These are phyloP conservation scores for Macropodus opercularis DNA, from an alignment of 2,797 vertebrate species.

Conservation along the genomic window DNA sequence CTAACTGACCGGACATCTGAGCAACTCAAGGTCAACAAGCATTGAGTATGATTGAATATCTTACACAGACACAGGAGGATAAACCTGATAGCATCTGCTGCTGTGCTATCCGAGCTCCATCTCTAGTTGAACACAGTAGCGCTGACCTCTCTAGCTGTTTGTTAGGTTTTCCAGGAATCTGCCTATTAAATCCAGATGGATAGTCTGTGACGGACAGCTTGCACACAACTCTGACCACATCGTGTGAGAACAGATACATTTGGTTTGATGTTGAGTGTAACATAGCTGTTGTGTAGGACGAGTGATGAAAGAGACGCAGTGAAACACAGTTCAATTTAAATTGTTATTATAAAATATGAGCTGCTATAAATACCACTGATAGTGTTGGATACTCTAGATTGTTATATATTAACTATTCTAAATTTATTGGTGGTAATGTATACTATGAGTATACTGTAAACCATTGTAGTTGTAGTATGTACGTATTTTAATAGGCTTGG, in stretches of 20 bases:
- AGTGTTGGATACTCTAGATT: neutral
- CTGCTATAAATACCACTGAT: neutral
- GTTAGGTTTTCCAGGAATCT: constrained; percentile 48
- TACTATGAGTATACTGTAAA: neutral
- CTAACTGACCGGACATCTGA: constrained; percentile 9
- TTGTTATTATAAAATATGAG: constrained; percentile 2
- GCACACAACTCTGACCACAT: constrained; percentile 39
- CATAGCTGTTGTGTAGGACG: constrained; percentile 39
- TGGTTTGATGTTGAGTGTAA: constrained; percentile 5
- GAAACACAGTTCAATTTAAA: constrained; percentile 44
- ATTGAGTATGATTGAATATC: constrained; percentile 46
- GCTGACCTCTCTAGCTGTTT: constrained; percentile 38
- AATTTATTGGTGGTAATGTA: neutral
- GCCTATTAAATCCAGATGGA: constrained; percentile 55
- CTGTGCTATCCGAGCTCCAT: constrained; percentile 31
- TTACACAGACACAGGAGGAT: constrained; percentile 34
- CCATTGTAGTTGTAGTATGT: too few relatives aligned
- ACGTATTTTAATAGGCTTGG: too few relatives aligned
- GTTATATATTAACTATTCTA: too few relatives aligned
- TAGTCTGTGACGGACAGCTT: constrained; percentile 58
- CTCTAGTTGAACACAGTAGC: constrained; percentile 21
- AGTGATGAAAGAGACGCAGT: constrained; percentile 3
- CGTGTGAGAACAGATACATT: constrained; percentile 32
- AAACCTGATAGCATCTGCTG: constrained; percentile 27
- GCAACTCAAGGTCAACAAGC: constrained; percentile 46